Conservation (phyloP, 2,888 invertebrate genomes). For the Phortica magna region DNA sequence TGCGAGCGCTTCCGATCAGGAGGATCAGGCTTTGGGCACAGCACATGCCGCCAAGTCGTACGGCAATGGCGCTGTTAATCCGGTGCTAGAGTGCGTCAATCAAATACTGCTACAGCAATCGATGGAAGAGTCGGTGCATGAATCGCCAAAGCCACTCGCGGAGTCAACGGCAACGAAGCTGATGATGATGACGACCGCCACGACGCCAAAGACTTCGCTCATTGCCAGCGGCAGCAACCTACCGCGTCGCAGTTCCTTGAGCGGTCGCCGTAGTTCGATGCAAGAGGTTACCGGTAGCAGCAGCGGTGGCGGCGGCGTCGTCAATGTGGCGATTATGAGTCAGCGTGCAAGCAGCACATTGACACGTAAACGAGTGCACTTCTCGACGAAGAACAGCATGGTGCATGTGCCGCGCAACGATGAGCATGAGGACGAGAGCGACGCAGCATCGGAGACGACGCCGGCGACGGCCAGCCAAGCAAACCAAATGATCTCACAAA, state of each 20-base stretch:
- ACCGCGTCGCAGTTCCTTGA: conserved; percentile 66
- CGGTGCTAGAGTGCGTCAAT: conserved; percentile 91
- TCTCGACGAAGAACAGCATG: conserved; percentile 83
- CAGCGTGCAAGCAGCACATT: conserved; percentile 57
- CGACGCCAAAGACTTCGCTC: conserved; percentile 39
- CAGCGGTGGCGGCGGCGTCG: conserved; percentile 7
- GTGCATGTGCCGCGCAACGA: conserved; percentile 77
- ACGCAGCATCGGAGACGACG: not conserved
- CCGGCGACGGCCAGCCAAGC: not conserved
- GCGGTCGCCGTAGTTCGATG: conserved; percentile 61
- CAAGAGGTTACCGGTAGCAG: not conserved
- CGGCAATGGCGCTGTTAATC: conserved; percentile 85
- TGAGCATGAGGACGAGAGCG: conserved; percentile 47
- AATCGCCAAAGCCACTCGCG: conserved; percentile 44
- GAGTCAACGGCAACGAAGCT: conserved; percentile 8
- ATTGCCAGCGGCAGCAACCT: conserved; percentile 45
- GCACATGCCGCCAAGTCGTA: conserved; percentile 68
- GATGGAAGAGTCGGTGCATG: conserved; percentile 78
- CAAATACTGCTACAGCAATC: conserved; percentile 88
- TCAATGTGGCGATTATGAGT: conserved; percentile 14
- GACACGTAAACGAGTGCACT: conserved; percentile 81
- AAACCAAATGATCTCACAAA: conserved; percentile 55
- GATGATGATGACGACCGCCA: conserved; percentile 38
- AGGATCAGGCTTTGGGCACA: conserved; percentile 79
- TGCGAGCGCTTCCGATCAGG: conserved; percentile 87